These are phyloP conservation scores for Malaclemys terrapin DNA, from an alignment of 2,113 vertebrate species.

Conservation along the genomic window DNA sequence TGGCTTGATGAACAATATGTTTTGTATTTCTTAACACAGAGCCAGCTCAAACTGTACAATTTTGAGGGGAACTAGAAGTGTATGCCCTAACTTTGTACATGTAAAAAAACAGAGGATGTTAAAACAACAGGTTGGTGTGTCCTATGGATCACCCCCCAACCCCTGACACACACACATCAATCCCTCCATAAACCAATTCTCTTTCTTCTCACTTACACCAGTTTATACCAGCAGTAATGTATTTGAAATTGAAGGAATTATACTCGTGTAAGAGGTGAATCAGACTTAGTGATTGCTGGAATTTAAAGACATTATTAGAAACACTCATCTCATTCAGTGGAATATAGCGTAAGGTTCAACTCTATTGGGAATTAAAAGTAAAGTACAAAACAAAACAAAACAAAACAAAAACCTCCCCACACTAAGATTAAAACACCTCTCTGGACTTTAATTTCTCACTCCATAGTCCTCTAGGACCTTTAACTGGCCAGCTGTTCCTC, in stretches of 20 bases:
- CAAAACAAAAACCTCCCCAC: neutral
- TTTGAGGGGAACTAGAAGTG: neutral
- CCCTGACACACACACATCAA: neutral
- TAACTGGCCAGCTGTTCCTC: neutral
- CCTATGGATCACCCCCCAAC: neutral
- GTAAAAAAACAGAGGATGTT: neutral
- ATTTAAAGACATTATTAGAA: neutral
- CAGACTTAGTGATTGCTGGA: neutral
- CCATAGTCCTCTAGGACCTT: neutral
- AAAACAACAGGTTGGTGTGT: neutral
- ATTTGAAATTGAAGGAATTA: neutral
- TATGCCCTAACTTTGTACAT: neutral
- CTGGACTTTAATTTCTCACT: neutral
- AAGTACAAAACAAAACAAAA: neutral
- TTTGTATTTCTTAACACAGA: neutral
- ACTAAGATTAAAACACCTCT: neutral
- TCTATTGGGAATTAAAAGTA: neutral
- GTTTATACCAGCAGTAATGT: neutral
- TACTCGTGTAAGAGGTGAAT: neutral
- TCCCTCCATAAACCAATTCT: neutral
- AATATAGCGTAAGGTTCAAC: neutral
- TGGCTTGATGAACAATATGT: constrained; percentile 11
- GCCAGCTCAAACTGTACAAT: neutral
- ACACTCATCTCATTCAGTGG: neutral
- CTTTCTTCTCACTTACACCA: neutral